Evolutionary conservation across 92 coral and sea anemone species (phyloP).

Genomic region (Heliopora coerulea): DNA sequence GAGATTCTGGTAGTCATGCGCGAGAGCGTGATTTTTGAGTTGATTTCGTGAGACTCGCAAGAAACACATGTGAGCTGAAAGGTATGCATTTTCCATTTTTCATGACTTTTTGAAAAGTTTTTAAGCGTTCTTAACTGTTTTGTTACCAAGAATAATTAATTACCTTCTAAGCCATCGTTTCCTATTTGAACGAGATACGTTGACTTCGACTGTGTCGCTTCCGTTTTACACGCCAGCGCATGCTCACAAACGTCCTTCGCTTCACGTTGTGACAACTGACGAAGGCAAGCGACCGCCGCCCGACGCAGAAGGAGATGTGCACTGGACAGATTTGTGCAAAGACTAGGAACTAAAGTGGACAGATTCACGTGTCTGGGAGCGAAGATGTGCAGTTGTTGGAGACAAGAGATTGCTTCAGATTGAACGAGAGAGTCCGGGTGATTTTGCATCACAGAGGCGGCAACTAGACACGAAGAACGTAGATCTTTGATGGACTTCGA

Average conservation of each 20-base stretch:
- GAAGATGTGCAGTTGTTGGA: slow-evolving; percentile 96
- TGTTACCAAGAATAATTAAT: too few species aligned
- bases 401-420: slow-evolving; percentile 98
- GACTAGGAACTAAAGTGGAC: slow-evolving; percentile 84
- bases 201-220: slow-evolving; percentile 66
- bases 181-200: slow-evolving; percentile 81
- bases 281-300: slow-evolving; percentile 96
- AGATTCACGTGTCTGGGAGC: slow-evolving; percentile 96
- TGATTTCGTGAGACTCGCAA: too few species aligned
- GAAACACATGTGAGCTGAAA: too few species aligned
- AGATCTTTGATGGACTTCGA: slow-evolving; percentile 78
- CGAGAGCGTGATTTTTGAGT: too few species aligned
- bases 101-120: too few species aligned
- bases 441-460: slow-evolving; percentile 97
- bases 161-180: slow-evolving; percentile 96
- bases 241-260: slow-evolving; percentile 99
- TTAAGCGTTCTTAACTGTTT: too few species aligned
- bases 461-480: slow-evolving; percentile 86
- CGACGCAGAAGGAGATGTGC: slow-evolving; percentile 93
- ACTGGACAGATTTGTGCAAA: slow-evolving; percentile 95
- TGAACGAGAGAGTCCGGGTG: slow-evolving; percentile 96
- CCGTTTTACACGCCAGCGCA: slow-evolving; percentile 87
- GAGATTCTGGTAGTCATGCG: too few species aligned
- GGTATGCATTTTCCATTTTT: too few species aligned
- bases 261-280: slow-evolving; percentile 96